Conservation (phyloP, 1,140 invertebrate species). For the Philopotamus ludificatus region DNA sequence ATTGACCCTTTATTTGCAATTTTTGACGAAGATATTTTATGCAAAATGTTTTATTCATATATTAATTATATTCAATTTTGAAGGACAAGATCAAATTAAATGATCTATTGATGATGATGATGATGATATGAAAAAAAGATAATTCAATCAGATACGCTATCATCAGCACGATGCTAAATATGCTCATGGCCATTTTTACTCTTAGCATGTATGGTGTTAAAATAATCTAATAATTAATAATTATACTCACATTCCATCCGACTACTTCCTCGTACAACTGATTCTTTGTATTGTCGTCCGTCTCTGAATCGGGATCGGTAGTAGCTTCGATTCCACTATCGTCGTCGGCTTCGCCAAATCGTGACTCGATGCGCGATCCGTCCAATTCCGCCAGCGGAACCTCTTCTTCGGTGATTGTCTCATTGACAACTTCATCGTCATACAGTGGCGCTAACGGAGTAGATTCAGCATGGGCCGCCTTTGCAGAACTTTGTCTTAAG, state of each 20-base stretch:
- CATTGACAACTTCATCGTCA: conserved; percentile 21
- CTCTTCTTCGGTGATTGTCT: conserved; percentile 10
- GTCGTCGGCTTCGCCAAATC: conserved; percentile 51
- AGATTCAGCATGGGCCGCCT: conserved; percentile 53
- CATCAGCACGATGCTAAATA: too few relatives aligned
- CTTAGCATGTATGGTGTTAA: too few relatives aligned
- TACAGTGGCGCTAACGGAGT: conserved; percentile 55
- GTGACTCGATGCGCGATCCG: conserved; percentile 12
- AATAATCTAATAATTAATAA: too few relatives aligned
- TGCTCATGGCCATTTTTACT: too few relatives aligned
- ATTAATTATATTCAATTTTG: too few relatives aligned
- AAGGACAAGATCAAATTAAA: too few relatives aligned
- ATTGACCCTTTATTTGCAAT: too few relatives aligned
- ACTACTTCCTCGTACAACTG: conserved; percentile 61
- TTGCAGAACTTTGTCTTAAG: conserved; percentile 63
- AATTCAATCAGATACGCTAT: too few relatives aligned
- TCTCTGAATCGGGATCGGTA: conserved; percentile 57
- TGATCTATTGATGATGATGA: too few relatives aligned
- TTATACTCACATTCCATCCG: conserved; percentile 71
- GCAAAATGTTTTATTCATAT: too few relatives aligned
- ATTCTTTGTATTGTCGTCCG: conserved; percentile 57
- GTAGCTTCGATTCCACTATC: conserved; percentile 57
- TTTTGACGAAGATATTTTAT: too few relatives aligned
- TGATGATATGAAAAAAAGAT: too few relatives aligned
- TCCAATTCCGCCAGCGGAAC: conserved; percentile 11